phyloP scores from a whole-genome alignment of 2,888 invertebrate genomes.

The Coleophora flavipennella region DNA sequence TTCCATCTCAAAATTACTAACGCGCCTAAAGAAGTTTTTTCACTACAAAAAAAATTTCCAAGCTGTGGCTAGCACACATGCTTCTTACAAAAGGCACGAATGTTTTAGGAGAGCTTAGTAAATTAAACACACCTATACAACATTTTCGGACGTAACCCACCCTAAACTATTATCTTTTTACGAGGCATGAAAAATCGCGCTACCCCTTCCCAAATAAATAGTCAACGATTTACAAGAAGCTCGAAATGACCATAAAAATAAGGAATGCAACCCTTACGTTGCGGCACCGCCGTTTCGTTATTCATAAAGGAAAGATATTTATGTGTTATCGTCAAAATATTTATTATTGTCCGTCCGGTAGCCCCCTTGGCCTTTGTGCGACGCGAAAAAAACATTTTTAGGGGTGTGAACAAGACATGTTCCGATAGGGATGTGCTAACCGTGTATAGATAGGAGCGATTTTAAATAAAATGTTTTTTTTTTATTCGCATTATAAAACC shows the following conservation, averaged over 20 bases:
- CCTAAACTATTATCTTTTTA: conserved; percentile 15
- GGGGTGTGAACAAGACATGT: conserved; percentile 54
- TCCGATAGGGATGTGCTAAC: conserved; percentile 26
- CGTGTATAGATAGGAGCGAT: too few relatives aligned
- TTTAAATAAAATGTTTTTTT: too few relatives aligned
- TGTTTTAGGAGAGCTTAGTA: too few relatives aligned
- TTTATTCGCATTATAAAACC: too few relatives aligned
- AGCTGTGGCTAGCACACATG: too few relatives aligned
- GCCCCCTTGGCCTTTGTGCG: conserved; percentile 64
- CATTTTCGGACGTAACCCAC: too few relatives aligned
- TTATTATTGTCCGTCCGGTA: conserved; percentile 66
- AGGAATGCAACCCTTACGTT: conserved; percentile 53
- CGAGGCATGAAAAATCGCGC: conserved; percentile 39
- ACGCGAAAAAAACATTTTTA: conserved; percentile 45
- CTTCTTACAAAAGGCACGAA: too few relatives aligned
- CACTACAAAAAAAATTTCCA: too few relatives aligned
- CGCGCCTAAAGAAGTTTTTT: too few relatives aligned
- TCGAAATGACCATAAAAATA: conserved; percentile 55
- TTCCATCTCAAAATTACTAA: too few relatives aligned
- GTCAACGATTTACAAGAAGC: conserved; percentile 56
- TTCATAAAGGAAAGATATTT: conserved; percentile 69
- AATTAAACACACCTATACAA: too few relatives aligned
- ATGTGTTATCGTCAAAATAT: conserved; percentile 72
- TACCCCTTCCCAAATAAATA: conserved; percentile 51
- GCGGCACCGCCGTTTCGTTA: conserved; percentile 60